These are phyloP conservation scores for Hippocampus kuda DNA, from an alignment of 2,797 vertebrate genomes.

Conservation along the genomic window DNA sequence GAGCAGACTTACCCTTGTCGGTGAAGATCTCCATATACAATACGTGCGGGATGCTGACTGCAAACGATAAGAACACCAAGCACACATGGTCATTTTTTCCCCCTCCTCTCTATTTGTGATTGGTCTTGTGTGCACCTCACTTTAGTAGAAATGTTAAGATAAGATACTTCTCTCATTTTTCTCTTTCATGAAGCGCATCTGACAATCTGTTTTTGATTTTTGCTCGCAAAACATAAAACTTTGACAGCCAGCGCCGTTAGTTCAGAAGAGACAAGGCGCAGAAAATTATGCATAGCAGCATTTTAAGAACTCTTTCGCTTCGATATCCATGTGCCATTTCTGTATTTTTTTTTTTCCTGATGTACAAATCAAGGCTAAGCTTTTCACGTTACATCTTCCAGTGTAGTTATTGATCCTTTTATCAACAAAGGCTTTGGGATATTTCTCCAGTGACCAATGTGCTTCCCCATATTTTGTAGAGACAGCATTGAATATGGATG, in stretches of 20 bases:
- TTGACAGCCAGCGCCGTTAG: constrained; percentile 46
- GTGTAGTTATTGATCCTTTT: constrained; percentile 28
- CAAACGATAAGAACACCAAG: no score
- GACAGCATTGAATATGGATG: constrained; percentile 35
- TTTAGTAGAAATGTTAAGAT: no score
- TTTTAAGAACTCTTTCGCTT: constrained; percentile 41
- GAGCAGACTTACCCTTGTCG: no score
- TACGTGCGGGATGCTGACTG: no score
- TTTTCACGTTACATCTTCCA: constrained; percentile 19
- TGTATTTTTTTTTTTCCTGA: constrained; percentile 4
- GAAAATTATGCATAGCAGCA: constrained; percentile 46
- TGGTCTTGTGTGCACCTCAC: no score
- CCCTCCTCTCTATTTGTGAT: no score
- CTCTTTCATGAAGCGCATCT: constrained; percentile 18
- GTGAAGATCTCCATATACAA: no score
- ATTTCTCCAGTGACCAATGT: constrained; percentile 35
- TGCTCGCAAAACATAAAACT: constrained; percentile 46
- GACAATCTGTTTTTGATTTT: constrained; percentile 31
- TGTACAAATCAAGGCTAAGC: constrained; percentile 14
- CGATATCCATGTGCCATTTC: constrained; percentile 25
- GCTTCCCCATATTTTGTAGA: constrained; percentile 29
- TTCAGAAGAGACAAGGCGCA: constrained; percentile 26
- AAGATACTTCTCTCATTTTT: neutral
- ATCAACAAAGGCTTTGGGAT: constrained; percentile 29
- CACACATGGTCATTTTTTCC: no score